Evolutionary conservation across 2,797 vertebrate genomes (phyloP).

Genomic region (Cryptoprocta ferox): DNA sequence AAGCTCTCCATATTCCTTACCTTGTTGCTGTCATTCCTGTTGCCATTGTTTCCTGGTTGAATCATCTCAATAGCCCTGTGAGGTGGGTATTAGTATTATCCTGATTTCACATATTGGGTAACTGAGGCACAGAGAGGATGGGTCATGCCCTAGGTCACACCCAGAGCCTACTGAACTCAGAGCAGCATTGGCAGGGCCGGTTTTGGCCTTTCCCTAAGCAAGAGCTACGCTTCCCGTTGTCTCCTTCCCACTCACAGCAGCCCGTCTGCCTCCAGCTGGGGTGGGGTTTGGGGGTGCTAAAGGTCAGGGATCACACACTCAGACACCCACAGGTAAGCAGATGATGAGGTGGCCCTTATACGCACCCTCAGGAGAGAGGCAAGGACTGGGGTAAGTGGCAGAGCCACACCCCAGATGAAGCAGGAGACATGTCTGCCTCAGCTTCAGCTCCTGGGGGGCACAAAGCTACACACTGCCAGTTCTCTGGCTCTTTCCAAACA

Average conservation of each 20-base stretch:
- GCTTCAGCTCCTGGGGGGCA: not conserved
- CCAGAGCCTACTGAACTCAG: not conserved
- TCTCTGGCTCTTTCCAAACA: not conserved
- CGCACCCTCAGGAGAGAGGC: not conserved
- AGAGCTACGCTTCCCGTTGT: not conserved
- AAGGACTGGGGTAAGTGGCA: not conserved
- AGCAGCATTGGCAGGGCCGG: too few species aligned
- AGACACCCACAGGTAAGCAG: not conserved
- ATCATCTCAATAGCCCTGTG: not conserved
- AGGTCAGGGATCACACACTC: too few species aligned
- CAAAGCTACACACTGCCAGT: not conserved
- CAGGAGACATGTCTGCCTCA: fast-evolving
- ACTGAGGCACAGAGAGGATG: not conserved
- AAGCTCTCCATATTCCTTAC: not conserved
- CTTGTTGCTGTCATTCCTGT: not conserved
- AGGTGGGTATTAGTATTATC: not conserved
- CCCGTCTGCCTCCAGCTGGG: not conserved
- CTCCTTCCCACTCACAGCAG: not conserved
- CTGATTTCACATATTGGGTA: not conserved
- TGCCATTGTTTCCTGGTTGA: not conserved
- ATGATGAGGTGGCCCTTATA: not conserved
- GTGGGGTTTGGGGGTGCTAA: not conserved
- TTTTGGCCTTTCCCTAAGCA: not conserved
- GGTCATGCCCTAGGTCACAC: not conserved
- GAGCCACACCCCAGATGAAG: not conserved